Percentiles rank a stretch among this genome's conserved stretches.
phyloP scores from a whole-genome alignment of 2,113 vertebrate genomes.

The Oceanites oceanicus region DNA sequence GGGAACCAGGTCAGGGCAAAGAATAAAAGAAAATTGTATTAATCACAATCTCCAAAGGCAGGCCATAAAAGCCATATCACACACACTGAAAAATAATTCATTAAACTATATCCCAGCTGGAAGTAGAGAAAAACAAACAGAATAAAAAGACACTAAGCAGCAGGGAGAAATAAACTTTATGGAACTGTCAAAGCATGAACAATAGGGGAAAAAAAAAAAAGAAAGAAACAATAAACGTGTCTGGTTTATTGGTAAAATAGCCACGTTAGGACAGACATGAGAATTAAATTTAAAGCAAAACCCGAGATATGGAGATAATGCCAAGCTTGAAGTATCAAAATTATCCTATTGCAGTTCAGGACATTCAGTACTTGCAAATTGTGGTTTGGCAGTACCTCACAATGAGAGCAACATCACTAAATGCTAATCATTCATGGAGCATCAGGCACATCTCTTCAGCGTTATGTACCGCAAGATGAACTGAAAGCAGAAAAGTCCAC shows the following conservation, averaged over 20 bases:
- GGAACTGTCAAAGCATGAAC: conserved; percentile 74
- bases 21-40: conserved; percentile 66
- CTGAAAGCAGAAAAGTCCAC: not conserved
- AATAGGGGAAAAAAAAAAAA: conserved; percentile 28
- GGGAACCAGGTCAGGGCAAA: conserved; percentile 28
- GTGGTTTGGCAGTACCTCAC: not conserved
- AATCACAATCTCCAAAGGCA: conserved; percentile 71
- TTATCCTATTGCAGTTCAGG: not conserved
- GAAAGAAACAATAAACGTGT: conserved; percentile 49
- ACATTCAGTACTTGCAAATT: not conserved
- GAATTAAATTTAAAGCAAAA: conserved; percentile 50
- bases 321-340: conserved; percentile 12
- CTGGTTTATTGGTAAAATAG: conserved; percentile 64
- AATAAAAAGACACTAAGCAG: conserved; percentile 70
- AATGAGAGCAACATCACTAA: conserved; percentile 3
- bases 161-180: conserved; percentile 78
- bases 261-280: conserved; percentile 30
- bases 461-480: not conserved
- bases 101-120: conserved; percentile 74
- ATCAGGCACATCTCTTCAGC: not conserved
- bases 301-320: not conserved
- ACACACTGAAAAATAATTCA: conserved; percentile 76
- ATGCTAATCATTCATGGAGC: not conserved
- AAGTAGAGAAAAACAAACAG: conserved; percentile 68
- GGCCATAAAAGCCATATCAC: conserved; percentile 70